These are phyloP conservation scores for Mallotus villosus DNA, from an alignment of 2,797 vertebrate species.

Conservation along the genomic window DNA sequence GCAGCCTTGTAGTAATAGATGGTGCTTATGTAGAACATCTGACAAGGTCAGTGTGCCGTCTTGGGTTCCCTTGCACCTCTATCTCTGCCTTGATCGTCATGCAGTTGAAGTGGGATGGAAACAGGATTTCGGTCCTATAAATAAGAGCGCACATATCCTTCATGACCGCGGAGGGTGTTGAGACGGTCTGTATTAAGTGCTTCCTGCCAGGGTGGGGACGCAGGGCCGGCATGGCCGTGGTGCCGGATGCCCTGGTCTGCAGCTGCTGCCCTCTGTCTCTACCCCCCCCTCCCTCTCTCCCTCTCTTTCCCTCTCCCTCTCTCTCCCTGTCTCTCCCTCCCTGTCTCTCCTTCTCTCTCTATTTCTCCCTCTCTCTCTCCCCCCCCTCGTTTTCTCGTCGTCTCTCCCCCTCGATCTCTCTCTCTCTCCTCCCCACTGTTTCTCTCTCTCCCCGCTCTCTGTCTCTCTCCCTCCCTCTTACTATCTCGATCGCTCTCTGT, in stretches of 20 bases:
- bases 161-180: constrained; percentile 56
- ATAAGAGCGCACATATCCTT: constrained; percentile 54
- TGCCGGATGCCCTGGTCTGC: constrained; percentile 52
- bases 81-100: constrained; percentile 23
- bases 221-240: constrained; percentile 38
- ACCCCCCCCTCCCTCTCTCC: not conserved
- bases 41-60: constrained; percentile 27
- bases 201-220: constrained; percentile 62
- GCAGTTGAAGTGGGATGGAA: constrained; percentile 46
- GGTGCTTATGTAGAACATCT: constrained; percentile 8
- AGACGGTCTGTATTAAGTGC: constrained; percentile 60
- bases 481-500: too few species aligned
- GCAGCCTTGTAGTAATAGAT: constrained; percentile 27
- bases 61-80: constrained; percentile 2
- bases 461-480: too few species aligned
- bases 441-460: too few species aligned
- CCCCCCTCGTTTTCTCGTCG: not conserved
- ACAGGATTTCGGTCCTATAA: constrained; percentile 52
- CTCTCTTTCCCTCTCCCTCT: not conserved
- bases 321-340: constrained; percentile 15
- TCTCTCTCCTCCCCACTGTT: too few species aligned
- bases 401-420: too few species aligned
- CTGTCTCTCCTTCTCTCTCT: not conserved
- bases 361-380: not conserved
- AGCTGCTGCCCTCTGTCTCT: constrained; percentile 53